Evolutionary conservation across 2,113 vertebrate species (phyloP), one percentile per base, ranked within the genome.

Genomic region (Gobio gobio): DNA sequence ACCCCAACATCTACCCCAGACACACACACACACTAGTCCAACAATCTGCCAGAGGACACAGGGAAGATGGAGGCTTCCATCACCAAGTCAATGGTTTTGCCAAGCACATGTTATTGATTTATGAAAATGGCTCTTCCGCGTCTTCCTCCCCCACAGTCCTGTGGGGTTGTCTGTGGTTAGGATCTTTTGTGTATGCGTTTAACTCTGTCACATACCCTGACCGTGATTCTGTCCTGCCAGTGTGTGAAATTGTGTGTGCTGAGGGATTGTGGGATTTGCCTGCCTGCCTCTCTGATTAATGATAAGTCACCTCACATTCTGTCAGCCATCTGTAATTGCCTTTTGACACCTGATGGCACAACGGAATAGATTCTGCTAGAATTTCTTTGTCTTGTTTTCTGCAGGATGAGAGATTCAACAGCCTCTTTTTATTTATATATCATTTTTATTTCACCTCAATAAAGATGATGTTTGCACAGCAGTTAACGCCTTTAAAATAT

Each of bases 101-200:
- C 66, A 64, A n/a, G 74, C 78, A 85, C 0, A 74, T 77, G 49
- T 16, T 83, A 94, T 93, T 89, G 94, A 93, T 92, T 92, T 91
- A 93, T 93, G 91, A 81, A 92, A 91, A 93, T 90, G 77, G 16
- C 36, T 61, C 66, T 78, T 66, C 72, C 33, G 81, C 77, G 24
- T 82, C 78, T 79, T 83, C 43, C 58, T 40, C 61, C 84, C 78
- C 83, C 26, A 3, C 3, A 33, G 59, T 89, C 89, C 90, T 82
- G 74, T 10, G 36, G 87, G 91, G 90, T 81, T 76, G 74, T 81
- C 89, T 85, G 86, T 61, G 86, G 89, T 89, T 83, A 22, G 83
- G 59, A 83, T 87, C 82, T 82, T 43, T 85, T 86, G 82, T 89
- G 86, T 68, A 83, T 80, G 83, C 64, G 2, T 87, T 83, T 85